Conservation (phyloP, 2,888 invertebrate genomes). For the Mamestra brassicae region DNA sequence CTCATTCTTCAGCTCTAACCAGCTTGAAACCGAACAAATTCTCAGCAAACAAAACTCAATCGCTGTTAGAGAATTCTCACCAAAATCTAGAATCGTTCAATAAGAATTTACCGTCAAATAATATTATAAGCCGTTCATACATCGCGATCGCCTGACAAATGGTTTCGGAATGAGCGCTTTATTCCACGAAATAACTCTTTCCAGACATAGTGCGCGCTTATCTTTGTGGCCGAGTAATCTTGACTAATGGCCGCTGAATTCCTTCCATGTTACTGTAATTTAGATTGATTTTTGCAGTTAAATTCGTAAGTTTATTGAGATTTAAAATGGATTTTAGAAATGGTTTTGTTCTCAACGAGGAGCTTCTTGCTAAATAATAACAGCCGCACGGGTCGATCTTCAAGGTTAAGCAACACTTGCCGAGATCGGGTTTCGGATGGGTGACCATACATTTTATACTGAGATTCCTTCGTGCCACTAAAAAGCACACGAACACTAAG, state of each 20-base stretch:
- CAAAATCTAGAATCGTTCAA: conserved; percentile 31
- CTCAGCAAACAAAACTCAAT: conserved; percentile 16
- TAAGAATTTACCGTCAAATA: conserved; percentile 56
- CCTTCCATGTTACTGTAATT: conserved; percentile 62
- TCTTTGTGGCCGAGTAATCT: conserved; percentile 60
- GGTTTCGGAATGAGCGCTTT: conserved; percentile 57
- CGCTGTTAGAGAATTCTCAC: background rate
- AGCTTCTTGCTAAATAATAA: too few relatives aligned
- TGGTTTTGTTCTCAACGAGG: too few relatives aligned
- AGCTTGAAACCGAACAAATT: background rate
- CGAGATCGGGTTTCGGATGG: too few relatives aligned
- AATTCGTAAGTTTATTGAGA: conserved; percentile 35
- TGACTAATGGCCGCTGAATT: conserved; percentile 57
- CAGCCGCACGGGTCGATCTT: too few relatives aligned
- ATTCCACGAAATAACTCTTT: conserved; percentile 61
- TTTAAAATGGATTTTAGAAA: background rate
- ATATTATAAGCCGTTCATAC: conserved; percentile 56
- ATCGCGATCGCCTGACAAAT: conserved; percentile 55
- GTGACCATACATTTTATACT: too few relatives aligned
- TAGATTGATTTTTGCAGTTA: conserved; percentile 63
- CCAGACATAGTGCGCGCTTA: conserved; percentile 54
- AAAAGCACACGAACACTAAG: accelerated
- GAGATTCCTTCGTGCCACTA: too few relatives aligned
- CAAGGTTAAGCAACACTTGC: too few relatives aligned
- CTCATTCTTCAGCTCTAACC: background rate